phyloP scores from a whole-genome alignment of 1,140 invertebrate species.

The Meloidogyne chitwoodi region DNA sequence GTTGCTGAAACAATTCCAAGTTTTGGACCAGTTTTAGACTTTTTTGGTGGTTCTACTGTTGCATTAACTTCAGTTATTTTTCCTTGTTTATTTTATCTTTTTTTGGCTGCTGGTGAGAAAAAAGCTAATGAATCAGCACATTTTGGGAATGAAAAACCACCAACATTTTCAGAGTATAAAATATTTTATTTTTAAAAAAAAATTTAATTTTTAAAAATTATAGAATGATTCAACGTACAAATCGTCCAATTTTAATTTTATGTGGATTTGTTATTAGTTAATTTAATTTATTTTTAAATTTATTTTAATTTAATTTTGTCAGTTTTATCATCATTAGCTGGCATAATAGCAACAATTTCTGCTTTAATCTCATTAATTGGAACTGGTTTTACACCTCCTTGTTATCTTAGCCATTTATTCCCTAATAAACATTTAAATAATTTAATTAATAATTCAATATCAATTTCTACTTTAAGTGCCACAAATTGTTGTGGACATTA shows the following conservation, averaged over 20 bases:
- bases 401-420: slow-evolving; percentile 25
- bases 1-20: slow-evolving; percentile 76
- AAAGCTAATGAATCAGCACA: slow-evolving; percentile 18
- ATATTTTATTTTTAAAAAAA: background rate
- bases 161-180: slow-evolving; percentile 7
- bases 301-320: background rate
- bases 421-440: background rate
- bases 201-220: background rate
- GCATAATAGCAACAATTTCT: slow-evolving; percentile 23
- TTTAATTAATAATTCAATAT: background rate
- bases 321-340: slow-evolving; percentile 15
- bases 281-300: background rate
- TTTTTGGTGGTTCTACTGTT: slow-evolving; percentile 78
- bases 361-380: slow-evolving; percentile 19
- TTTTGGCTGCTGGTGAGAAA: slow-evolving; percentile 61
- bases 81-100: slow-evolving; percentile 76
- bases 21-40: slow-evolving; percentile 81
- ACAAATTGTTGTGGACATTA: slow-evolving; percentile 24
- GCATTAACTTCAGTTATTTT: slow-evolving; percentile 77
- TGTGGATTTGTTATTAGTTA: slow-evolving; percentile 15
- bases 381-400: slow-evolving; percentile 28
- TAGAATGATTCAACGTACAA: slow-evolving; percentile 17
- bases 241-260: background rate
- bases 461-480: background rate
- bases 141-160: slow-evolving; percentile 14